Base-by-base conservation (phyloP, 2,113 vertebrate species). In the Podarcis cretensis region DNA sequence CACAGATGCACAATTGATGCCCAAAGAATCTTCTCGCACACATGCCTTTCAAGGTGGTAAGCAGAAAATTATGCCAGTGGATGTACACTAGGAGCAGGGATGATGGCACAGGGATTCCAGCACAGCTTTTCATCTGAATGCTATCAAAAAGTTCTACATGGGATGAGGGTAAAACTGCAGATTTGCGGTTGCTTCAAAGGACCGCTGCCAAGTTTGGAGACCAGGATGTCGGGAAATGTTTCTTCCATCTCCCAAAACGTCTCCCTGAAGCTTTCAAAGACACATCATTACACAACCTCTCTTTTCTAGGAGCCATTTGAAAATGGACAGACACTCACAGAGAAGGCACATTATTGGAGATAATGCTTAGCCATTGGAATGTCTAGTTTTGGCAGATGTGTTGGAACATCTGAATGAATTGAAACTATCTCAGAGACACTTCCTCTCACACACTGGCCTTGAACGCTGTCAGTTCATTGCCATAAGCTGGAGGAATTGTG, bases 401-500 rank as follows among this genome's bases (percentile, higher is more conserved):
- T 23, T 32, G 12, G 48, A 85, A 27, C n/a, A 75, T 12, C n/a
- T 37, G 83, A 57, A 25, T 35, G 20, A 57, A 79, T 10, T 3
- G 27, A 69, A 43, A 30, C 25, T 37, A 83, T n/a, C 69, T 43
- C 30, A 32, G 30, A 25, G 12, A 54, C 9, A 74, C 5, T 32
- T 85, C 27, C 13, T 23, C 21, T 74, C 43, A 25, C 21, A 27
- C 23, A 37, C 10, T 16, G 8, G n/a, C 59, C 48, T 43, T 63
- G 82, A 92, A 85, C 88, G 76, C 68, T 84, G 37, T 81, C 91
- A 90, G 91, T 83, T 87, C 85, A 92, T 84, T 83, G 68, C 85
- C 89, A 92, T 25, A 93, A 40, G 74, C 77, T 93, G 75, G 35
- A 89, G 73, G 88, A 89, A 88, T 77, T 92, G 89, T 80, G 89